Evolutionary conservation across 2,888 invertebrate genomes (phyloP), one percentile per base, ranked within the genome.

Genomic region (Cataglyphis livida): DNA sequence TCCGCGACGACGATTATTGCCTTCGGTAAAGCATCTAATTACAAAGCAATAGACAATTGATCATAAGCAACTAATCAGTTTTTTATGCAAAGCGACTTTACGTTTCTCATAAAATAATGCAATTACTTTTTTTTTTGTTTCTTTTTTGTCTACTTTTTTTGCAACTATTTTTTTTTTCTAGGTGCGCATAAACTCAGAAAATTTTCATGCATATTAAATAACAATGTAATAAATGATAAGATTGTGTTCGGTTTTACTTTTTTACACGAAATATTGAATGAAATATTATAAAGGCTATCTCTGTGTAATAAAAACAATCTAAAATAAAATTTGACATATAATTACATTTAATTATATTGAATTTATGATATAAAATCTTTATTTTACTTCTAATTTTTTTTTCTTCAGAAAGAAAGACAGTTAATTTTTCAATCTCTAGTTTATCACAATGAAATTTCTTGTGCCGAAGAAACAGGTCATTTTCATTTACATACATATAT

Each of bases 1-100:
- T 9, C 28, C 48, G n/a, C 38, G 4, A n/a, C 41, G 25, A 51
- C 59, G 25, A 10, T 82, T 78, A 61, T 74, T 76, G 48, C 21
- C 51, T 25, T 51, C 25, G 64, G n/a, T 61, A 18, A 18, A 15
- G 18, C 35, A 59, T 57, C 64, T 32, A 32, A 18, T 18, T 38
- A 84, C 81, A 48, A 83, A 66, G 21, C 59, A 38, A 44, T 38
- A 28, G 10, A 54, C 35, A 35, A 70, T 68, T 12, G 32, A 10
- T n/a, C 57, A 38, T 38, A n/a, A 64, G 9, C 6, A 21, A 21
- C 15, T 41, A 68, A 44, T 66, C 21, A 68, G 6, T 28, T 68
- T 70, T 59, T 21, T 68, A 66, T 57, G 41, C 32, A 68, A 68
- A 44, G 6, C 28, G 10, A 48, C 1, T 10, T 10, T 10, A 6